Conservation (phyloP, 2,113 vertebrate genomes). For the Piaya cayana region DNA sequence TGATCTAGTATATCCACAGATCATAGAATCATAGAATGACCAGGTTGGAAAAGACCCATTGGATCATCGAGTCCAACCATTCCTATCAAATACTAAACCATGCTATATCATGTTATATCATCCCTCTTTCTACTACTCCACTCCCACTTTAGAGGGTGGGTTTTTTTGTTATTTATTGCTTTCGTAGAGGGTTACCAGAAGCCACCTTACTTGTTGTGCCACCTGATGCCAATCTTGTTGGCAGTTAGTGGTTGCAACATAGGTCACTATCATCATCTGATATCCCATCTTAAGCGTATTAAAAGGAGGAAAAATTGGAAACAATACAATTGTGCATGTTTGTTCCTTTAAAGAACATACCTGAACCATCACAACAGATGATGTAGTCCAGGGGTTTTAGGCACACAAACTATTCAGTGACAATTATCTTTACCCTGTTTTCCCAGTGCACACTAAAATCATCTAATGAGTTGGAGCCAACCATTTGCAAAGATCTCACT, state of each 20-base stretch:
- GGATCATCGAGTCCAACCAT: too few relatives aligned
- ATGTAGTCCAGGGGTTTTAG: not conserved
- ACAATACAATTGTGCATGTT: rapidly evolving
- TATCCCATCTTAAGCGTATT: not conserved
- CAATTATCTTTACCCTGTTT: not conserved
- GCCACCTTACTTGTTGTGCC: not conserved
- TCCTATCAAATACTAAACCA: too few relatives aligned
- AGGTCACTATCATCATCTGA: not conserved
- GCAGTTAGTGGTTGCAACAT: not conserved
- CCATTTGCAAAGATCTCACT: not conserved
- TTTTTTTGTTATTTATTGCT: not conserved
- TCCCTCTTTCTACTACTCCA: not conserved
- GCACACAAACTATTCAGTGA: not conserved
- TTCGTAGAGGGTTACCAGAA: not conserved
- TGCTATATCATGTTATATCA: too few relatives aligned
- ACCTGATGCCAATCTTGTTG: not conserved
- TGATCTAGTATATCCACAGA: not conserved
- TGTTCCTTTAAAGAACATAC: not conserved
- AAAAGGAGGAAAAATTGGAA: not conserved
- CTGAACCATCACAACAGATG: not conserved
- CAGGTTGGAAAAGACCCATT: too few relatives aligned
- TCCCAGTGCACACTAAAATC: not conserved
- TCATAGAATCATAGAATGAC: too few relatives aligned
- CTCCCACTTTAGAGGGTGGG: rapidly evolving
- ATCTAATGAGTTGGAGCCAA: not conserved